Base-by-base conservation (phyloP, 2,113 vertebrate species). In the Phylloscopus trochilus region DNA sequence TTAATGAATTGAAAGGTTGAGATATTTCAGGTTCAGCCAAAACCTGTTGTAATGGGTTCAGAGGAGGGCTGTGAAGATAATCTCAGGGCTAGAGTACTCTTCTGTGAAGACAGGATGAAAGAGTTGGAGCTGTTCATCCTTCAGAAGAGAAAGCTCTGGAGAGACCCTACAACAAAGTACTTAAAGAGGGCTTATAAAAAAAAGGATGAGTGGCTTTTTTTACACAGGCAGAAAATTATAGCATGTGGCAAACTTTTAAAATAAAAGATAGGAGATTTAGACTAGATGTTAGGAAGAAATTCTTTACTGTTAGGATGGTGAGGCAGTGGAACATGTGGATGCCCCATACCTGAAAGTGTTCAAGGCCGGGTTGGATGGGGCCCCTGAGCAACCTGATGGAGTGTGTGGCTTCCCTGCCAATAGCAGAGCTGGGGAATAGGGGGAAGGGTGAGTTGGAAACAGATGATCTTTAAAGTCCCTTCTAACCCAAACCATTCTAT, bases 201-300 rank as follows among this genome's bases (percentile, higher is more conserved):
- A 59, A 13, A 12, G 23, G 6, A 1, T 2, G 0, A n/a, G 19
- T 59, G 37, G 39, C 37, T 39, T 59, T 58, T 58, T 59, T 46
- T 75, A n/a, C 15, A 7, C 16, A 51, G 39, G 13, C 19, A 74
- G 33, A 60, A 60, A 75, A 44, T n/a, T 4, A 15, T 39, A 39
- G 23, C 28, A 33, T 43, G 13, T 23, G 4, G 4, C 6, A 46
- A 59, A 33, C 23, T 47, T 81, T 44, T 17, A 24, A 67, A 59
- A 7, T 28, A 39, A 33, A 67, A 60, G 23, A 28, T 6, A 7
- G 35, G n/a, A 52, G 3, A n/a, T 39, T 67, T 21, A 46, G 9
- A n/a, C 31, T 46, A n/a, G 24, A 26, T n/a, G 6, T 33, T 60
- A 39, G 13, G 5, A 82, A 9, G 9, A 30, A 46, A 5, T 52